phyloP scores from a whole-genome alignment of 2,797 vertebrate species.

The Poecile montanus region DNA sequence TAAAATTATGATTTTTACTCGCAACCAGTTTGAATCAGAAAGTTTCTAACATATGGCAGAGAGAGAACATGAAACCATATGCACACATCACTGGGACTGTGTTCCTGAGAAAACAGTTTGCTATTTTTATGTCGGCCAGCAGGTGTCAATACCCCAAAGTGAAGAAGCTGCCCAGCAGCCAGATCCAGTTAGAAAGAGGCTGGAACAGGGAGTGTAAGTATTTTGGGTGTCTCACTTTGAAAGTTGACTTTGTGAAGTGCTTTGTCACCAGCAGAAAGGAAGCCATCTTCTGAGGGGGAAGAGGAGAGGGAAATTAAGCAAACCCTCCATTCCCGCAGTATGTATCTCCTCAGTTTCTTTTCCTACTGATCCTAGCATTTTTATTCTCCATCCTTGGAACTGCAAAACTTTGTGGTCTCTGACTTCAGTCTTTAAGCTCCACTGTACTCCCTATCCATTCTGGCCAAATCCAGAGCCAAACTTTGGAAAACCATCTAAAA shows the following conservation, averaged over 20 bases:
- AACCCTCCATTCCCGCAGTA: not conserved
- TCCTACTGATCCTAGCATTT: not conserved
- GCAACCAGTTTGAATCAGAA: not conserved
- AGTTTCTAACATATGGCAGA: conserved; percentile 39
- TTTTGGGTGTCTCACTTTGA: not conserved
- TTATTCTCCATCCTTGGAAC: not conserved
- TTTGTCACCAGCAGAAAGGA: not conserved
- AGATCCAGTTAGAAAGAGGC: not conserved
- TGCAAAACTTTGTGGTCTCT: not conserved
- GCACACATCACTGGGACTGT: not conserved
- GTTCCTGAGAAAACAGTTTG: not conserved
- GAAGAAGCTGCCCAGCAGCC: not conserved
- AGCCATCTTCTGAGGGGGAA: not conserved
- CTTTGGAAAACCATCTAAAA: not conserved
- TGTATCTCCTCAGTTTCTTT: not conserved
- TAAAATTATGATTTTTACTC: not conserved
- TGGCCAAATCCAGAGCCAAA: not conserved
- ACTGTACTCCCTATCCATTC: not conserved
- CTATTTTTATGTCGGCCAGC: conserved; percentile 48
- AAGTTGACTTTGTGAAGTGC: not conserved
- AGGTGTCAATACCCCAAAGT: conserved; percentile 42
- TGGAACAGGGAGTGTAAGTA: not conserved
- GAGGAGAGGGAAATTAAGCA: not conserved
- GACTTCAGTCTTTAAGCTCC: not conserved
- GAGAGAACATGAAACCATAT: conserved; percentile 10